Conservation (phyloP, 1,140 invertebrate genomes). For the Solenopsis fugax region DNA sequence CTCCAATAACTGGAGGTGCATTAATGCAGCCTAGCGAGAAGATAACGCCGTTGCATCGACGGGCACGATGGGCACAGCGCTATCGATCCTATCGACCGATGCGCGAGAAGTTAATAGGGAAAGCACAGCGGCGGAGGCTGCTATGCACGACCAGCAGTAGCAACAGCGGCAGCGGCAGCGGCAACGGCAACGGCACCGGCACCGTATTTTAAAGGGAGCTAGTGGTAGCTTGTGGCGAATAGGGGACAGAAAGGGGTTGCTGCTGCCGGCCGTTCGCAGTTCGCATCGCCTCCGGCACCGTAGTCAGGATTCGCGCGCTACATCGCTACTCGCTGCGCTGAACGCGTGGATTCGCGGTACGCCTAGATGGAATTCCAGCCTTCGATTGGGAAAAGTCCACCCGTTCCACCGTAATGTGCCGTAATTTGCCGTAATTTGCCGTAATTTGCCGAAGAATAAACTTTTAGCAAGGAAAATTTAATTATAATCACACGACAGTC, state of each 20-base stretch:
- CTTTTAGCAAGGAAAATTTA: background rate
- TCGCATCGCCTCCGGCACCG: constrained; percentile 11
- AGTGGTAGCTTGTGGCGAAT: constrained; percentile 50
- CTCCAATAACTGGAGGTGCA: constrained; percentile 82
- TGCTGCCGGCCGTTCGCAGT: constrained; percentile 12
- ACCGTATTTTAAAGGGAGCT: constrained; percentile 72
- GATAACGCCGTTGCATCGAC: constrained; percentile 80
- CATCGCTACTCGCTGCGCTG: constrained; percentile 26
- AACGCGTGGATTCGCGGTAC: constrained; percentile 58
- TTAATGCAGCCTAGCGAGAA: constrained; percentile 83
- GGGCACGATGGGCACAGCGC: constrained; percentile 56
- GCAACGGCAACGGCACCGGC: constrained; percentile 23
- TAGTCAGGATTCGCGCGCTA: constrained; percentile 6
- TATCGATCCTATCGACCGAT: constrained; percentile 76
- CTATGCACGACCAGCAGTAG: constrained; percentile 34
- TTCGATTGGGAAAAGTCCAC: background rate
- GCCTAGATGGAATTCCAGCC: constrained; percentile 37
- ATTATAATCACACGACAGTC: background rate
- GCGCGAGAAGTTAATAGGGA: constrained; percentile 76
- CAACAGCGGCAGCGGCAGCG: constrained; percentile 3
- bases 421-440: too few relatives aligned
- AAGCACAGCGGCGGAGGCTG: constrained; percentile 23
- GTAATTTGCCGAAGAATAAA: background rate
- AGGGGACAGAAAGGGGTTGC: constrained; percentile 56
- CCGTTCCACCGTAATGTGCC: too few relatives aligned